Evolutionary conservation across 2,888 invertebrate species (phyloP).

Genomic region (Rotaria socialis): DNA sequence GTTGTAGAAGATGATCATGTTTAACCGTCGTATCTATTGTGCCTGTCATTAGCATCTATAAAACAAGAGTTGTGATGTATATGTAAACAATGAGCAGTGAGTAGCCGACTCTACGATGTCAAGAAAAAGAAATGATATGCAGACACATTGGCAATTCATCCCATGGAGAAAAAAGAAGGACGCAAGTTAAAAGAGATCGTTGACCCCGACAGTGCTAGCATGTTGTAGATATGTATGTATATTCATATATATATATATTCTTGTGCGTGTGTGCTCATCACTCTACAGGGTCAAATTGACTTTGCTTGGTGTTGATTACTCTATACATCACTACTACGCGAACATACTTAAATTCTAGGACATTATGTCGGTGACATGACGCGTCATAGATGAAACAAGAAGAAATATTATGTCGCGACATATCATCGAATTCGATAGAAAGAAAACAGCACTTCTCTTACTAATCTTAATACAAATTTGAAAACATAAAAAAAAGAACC

Average conservation of each 20-base stretch:
- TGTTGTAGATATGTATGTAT: neutral
- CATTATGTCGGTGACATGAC: neutral
- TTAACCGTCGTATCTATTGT: neutral
- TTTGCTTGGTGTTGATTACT: constrained; percentile 21
- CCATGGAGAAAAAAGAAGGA: neutral
- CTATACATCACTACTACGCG: neutral
- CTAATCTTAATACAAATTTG: neutral
- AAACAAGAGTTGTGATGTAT: neutral
- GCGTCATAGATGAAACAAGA: neutral
- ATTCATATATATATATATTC: neutral
- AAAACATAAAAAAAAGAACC: neutral
- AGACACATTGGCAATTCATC: constrained; percentile 23
- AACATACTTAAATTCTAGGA: neutral
- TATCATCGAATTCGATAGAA: neutral
- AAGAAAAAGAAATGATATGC: constrained; percentile 15
- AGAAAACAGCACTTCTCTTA: neutral
- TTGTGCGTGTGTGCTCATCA: neutral
- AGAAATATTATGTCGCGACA: neutral
- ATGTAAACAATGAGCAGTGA: neutral
- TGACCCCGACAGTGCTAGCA: constrained; percentile 27
- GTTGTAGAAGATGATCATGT: constrained; percentile 6
- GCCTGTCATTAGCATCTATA: neutral
- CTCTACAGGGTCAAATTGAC: neutral
- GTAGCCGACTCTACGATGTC: neutral
- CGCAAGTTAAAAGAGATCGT: neutral